Conservation (phyloP, 2,797 vertebrate species). For the Moxostoma hubbsi region DNA sequence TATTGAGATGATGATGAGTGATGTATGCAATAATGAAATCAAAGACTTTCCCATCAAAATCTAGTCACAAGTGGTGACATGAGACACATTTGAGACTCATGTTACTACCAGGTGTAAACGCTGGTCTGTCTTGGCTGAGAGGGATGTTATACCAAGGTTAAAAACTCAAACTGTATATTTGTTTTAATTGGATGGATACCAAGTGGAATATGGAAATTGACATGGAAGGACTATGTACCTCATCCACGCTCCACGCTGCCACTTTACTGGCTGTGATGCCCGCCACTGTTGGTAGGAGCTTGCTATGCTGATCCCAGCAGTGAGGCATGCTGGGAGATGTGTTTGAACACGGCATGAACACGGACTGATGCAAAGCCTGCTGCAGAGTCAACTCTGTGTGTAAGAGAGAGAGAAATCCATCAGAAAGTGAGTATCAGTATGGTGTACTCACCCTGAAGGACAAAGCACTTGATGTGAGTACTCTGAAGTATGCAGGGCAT, state of each 20-base stretch:
- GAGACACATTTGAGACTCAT: too few species aligned
- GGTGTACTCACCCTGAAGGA: too few species aligned
- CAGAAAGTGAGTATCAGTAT: neutral
- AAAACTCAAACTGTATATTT: neutral
- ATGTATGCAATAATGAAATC: too few species aligned
- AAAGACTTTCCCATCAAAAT: too few species aligned
- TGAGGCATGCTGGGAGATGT: conserved; percentile 79
- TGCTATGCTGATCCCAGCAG: conserved; percentile 87
- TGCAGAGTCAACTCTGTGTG: conserved; percentile 66
- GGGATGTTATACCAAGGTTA: neutral
- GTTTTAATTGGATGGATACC: neutral
- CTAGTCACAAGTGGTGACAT: too few species aligned
- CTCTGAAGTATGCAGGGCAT: too few species aligned
- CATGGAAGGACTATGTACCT: conserved; percentile 67
- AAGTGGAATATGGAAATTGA: neutral
- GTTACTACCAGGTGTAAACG: too few species aligned
- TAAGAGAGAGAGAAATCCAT: conserved; percentile 21
- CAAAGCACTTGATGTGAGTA: too few species aligned
- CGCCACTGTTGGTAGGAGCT: conserved; percentile 84
- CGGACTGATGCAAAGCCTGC: conserved; percentile 78
- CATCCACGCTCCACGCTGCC: conserved; percentile 85
- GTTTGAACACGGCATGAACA: conserved; percentile 80
- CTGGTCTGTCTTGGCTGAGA: too few species aligned
- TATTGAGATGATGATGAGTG: too few species aligned
- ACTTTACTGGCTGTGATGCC: conserved; percentile 87